Conservation (phyloP, 2,113 vertebrate species). For the Numida meleagris region DNA sequence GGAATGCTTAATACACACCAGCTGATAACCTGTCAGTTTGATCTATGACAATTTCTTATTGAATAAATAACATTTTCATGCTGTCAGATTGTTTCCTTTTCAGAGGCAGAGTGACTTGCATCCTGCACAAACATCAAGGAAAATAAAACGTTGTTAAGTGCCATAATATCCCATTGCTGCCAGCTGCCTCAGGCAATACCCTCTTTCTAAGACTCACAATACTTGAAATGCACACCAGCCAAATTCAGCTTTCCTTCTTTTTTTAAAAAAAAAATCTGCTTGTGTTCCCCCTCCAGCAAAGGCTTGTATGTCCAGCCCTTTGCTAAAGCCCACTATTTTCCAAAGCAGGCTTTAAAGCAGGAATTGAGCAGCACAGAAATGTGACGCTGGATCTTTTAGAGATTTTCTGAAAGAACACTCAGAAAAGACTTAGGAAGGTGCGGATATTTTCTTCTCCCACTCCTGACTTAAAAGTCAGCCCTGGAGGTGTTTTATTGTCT, state of each 20-base stretch:
- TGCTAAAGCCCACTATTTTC: not conserved
- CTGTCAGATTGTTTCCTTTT: not conserved
- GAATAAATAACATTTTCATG: not conserved
- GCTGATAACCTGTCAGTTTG: not conserved
- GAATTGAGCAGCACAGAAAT: not conserved
- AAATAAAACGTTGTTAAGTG: not conserved
- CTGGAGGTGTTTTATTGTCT: constrained; percentile 1
- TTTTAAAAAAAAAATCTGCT: not conserved
- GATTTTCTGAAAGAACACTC: not conserved
- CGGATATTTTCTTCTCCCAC: not conserved
- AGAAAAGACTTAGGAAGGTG: not conserved
- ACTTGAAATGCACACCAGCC: not conserved
- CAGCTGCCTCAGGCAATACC: not conserved
- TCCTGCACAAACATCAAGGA: not conserved
- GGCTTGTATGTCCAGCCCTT: not conserved
- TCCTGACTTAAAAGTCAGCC: not conserved
- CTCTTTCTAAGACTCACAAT: not conserved
- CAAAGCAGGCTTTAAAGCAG: not conserved
- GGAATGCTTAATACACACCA: not conserved
- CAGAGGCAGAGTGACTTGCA: not conserved
- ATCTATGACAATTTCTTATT: not conserved
- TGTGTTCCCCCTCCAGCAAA: not conserved
- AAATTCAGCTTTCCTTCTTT: not conserved
- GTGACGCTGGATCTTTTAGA: not conserved
- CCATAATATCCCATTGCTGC: not conserved